Base-by-base conservation (phyloP, 2,888 invertebrate genomes). In the Eueremaeus valkanovi region DNA sequence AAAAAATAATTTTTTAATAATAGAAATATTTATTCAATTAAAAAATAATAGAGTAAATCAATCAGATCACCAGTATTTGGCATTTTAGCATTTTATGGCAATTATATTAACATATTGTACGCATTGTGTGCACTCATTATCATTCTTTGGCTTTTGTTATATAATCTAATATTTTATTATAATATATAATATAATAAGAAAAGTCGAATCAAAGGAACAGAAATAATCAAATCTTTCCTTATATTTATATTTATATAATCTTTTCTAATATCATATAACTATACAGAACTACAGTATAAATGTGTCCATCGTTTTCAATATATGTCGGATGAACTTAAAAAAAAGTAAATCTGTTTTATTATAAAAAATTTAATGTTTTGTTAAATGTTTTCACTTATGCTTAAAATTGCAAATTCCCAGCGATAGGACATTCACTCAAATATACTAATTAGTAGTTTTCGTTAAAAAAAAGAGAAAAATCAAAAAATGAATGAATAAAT, bases 361-460 rank as follows among this genome's bases (percentile, higher is more conserved):
- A n/a, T n/a, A 16, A 61, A 21, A 61, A 61, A 61, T 61, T 24
- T 5, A 36, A 45, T 13, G 45, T 16, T 13, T 21, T 55, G n/a
- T n/a, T 24, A 8, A 55, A 61, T 61, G 27, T 33, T 31, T n/a
- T 31, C 11, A 31, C 31, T 61, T 61, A 61, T 61, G 61, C 29
- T 11, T 33, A 70, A 45, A 70, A 70, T 70, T 70, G 70, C 70
- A 70, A 70, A 45, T 36, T 70, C 70, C 70, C 70, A 70, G 70
- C 70, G 36, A 70, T 70, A 70, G 70, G 70, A 70, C n/a, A 70
- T 45, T 42, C 24, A 70, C 18, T 61, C n/a, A 61, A 16, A 21
- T 55, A 16, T 55, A 55, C 33, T 66, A 58, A 27, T 58, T 29
- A 24, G 27, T 55, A 55, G 24, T 27, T 58, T 18, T 21, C 27